Evolutionary conservation across 1,140 invertebrate species (phyloP).

Genomic region (Drosophila micromelanica): DNA sequence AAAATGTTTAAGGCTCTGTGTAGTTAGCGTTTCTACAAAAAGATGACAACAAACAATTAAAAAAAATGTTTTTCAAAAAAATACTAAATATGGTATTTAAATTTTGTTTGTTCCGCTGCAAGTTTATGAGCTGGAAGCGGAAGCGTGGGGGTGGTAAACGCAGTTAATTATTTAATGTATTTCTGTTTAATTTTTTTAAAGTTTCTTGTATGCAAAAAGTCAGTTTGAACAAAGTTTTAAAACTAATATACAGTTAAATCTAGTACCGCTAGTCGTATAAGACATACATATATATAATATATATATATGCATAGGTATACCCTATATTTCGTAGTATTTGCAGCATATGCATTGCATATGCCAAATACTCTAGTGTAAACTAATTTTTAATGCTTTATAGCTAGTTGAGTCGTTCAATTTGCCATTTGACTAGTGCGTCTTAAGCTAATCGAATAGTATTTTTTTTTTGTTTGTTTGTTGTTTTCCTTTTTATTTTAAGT

Average conservation of each 20-base stretch:
- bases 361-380: slow-evolving; percentile 3
- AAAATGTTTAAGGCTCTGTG: slow-evolving; percentile 74
- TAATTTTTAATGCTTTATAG: slow-evolving; percentile 30
- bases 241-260: slow-evolving; percentile 43
- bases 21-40: slow-evolving; percentile 48
- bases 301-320: slow-evolving; percentile 20
- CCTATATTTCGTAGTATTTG: background rate
- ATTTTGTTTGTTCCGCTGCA: slow-evolving; percentile 16
- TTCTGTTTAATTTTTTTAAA: slow-evolving; percentile 1
- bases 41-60: slow-evolving; percentile 1
- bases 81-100: slow-evolving; percentile 28
- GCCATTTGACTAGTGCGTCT: slow-evolving; percentile 34
- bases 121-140: slow-evolving; percentile 26
- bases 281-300: slow-evolving; percentile 10
- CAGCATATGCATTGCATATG: slow-evolving; percentile 14
- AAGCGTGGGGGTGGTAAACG: slow-evolving; percentile 21
- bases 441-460: slow-evolving; percentile 17
- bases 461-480: background rate
- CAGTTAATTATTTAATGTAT: slow-evolving; percentile 7
- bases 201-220: slow-evolving; percentile 14
- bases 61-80: slow-evolving; percentile 14
- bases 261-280: slow-evolving; percentile 35
- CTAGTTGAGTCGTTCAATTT: slow-evolving; percentile 47
- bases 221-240: slow-evolving; percentile 33
- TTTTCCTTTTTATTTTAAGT: background rate